Evolutionary conservation across 2,113 vertebrate genomes (phyloP).

Genomic region (Heloderma charlesbogerti): DNA sequence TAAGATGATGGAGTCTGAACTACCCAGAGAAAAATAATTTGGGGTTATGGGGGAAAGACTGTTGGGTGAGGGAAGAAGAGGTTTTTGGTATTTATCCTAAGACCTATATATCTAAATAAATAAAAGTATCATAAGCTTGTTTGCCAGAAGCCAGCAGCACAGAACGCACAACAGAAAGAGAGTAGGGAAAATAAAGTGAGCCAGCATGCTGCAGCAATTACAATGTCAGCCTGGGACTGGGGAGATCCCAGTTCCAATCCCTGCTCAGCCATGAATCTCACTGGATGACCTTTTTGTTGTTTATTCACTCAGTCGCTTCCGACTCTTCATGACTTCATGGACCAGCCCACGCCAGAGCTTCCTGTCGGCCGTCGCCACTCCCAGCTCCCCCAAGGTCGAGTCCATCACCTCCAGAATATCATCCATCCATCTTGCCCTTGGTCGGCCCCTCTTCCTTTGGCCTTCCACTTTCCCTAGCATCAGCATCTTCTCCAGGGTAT

Average conservation of each 20-base stretch:
- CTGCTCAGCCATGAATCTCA: neutral
- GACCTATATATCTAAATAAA: neutral
- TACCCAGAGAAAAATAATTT: neutral
- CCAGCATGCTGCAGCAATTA: neutral
- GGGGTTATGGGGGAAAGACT: neutral
- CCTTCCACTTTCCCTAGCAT: no score
- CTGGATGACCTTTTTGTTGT: no score
- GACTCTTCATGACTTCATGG: no score
- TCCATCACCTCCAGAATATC: no score
- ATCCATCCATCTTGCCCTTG: no score
- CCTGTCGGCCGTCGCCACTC: no score
- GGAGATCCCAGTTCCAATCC: neutral
- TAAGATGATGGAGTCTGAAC: neutral
- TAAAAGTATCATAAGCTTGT: neutral
- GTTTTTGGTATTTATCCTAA: neutral
- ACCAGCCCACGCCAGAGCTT: no score
- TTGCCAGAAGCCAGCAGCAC: neutral
- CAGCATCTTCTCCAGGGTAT: no score
- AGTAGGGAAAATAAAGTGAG: neutral
- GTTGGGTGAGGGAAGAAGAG: neutral
- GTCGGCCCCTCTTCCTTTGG: no score
- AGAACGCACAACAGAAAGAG: neutral
- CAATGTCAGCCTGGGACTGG: neutral
- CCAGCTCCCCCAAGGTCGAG: no score
- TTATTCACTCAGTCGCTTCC: no score